Base-by-base conservation (phyloP, 1,140 invertebrate genomes). In the Sycobia sp. region DNA sequence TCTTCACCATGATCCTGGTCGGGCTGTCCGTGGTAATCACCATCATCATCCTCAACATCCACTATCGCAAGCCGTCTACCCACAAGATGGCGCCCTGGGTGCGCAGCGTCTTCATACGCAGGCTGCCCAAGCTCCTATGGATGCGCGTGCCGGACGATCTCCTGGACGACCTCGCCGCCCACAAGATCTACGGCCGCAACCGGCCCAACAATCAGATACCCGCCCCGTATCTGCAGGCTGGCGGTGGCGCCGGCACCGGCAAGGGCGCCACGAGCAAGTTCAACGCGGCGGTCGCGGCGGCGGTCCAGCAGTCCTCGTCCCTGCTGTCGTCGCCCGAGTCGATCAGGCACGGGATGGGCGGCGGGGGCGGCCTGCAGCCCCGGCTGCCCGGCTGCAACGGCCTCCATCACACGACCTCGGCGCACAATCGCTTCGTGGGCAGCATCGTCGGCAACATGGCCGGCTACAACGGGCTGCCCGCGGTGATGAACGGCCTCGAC, bases 1-100 rank as follows among this genome's bases (percentile, higher is more conserved):
- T 99, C 0, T 99, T 99, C 76, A 99, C 97, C 2, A 98, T 99
- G 96, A 87, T 99, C 39, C 84, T 99, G 22, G 97, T 99, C 1
- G 96, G 92, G 0, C 80, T 98, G 9, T 99, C 96, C 20, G 97
- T 99, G 39, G 89, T 98, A 16, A 92, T 98, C 66, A 99, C 98
- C 20, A 98, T 99, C 68, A 89, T 97, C 59, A 96, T 99, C 71
- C 84, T 99, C 23, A 99, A 99, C 78, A 92, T 99, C n/a, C 97
- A 99, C 77, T 99, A 98, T 76, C 91, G 98, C 2, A 98, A 98
- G 73, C 97, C 98, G 3, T 95, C 95, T 67, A 99, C 97, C 0
- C 97, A 99, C 79, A 92, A 93, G 79, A 97, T 98, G 93, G 88
- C 92, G 0, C 91, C 91, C 0, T 96, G 94, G 93, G 90, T 96